Conservation (phyloP, 2,113 vertebrate genomes). For the Synchiropus splendidus region DNA sequence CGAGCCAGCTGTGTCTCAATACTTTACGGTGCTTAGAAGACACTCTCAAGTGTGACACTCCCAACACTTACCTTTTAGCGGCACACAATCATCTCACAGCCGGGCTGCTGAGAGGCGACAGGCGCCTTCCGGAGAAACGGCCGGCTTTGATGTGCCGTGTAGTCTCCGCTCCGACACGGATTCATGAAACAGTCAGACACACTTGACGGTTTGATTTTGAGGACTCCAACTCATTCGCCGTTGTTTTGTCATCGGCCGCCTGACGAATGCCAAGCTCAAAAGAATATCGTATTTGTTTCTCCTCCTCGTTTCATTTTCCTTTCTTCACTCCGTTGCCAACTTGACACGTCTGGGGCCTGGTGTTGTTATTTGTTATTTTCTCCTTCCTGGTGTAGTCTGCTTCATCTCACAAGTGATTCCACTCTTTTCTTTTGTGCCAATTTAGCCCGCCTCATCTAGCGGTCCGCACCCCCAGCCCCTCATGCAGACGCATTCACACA, state of each 20-base stretch:
- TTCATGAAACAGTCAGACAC: slow-evolving; percentile 44
- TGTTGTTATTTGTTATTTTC: slow-evolving; percentile 23
- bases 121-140: slow-evolving; percentile 48
- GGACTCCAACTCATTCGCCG: slow-evolving; percentile 31
- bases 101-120: slow-evolving; percentile 29
- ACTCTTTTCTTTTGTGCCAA: slow-evolving; percentile 36
- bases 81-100: slow-evolving; percentile 44
- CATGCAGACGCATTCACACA: slow-evolving; percentile 29
- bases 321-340: slow-evolving; percentile 23
- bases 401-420: slow-evolving; percentile 46
- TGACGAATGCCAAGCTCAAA: slow-evolving; percentile 42
- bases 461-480: slow-evolving; percentile 1
- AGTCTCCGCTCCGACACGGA: slow-evolving; percentile 32
- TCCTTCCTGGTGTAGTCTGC: slow-evolving; percentile 24
- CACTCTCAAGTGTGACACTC: slow-evolving; percentile 52
- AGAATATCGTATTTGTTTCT: slow-evolving; percentile 37
- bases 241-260: slow-evolving; percentile 45
- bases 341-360: slow-evolving; percentile 28
- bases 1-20: slow-evolving; percentile 56
- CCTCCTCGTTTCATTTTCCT: slow-evolving; percentile 17
- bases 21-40: slow-evolving; percentile 57
- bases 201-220: slow-evolving; percentile 45
- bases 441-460: slow-evolving; percentile 8
- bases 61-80: slow-evolving; percentile 53
- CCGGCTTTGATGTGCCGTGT: slow-evolving; percentile 43